phyloP scores from a whole-genome alignment of 1,140 invertebrate species.

The Aricia agestis region DNA sequence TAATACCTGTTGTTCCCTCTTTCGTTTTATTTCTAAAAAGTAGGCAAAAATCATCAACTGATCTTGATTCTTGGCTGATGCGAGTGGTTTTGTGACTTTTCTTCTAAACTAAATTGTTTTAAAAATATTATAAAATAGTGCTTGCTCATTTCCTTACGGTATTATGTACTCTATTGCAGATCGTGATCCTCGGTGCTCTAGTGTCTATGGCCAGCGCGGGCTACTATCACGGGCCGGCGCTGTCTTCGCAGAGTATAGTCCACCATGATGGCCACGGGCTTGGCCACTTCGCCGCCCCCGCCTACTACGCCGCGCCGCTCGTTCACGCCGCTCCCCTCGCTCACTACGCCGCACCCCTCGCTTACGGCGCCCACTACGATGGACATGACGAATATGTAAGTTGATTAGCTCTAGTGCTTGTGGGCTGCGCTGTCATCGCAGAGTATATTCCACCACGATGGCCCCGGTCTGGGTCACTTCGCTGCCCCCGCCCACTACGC shows the following conservation, averaged over 20 bases:
- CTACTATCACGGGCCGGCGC: constrained; percentile 42
- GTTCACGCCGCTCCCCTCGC: constrained; percentile 39
- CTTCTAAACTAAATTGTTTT: too few species aligned
- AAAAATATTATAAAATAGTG: too few species aligned
- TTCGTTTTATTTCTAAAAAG: too few species aligned
- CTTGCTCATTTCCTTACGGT: too few species aligned
- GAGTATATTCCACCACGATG: constrained; percentile 59
- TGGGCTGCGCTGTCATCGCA: constrained; percentile 60
- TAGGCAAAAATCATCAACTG: too few species aligned
- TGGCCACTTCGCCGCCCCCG: constrained; percentile 42
- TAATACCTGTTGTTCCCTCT: too few species aligned
- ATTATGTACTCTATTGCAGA: not conserved
- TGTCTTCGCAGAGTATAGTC: constrained; percentile 64
- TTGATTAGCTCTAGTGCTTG: constrained; percentile 39
- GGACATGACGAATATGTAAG: constrained; percentile 54
- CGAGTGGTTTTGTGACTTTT: too few species aligned
- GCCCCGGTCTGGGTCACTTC: constrained; percentile 29
- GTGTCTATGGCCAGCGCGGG: constrained; percentile 47
- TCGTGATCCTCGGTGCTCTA: constrained; percentile 41
- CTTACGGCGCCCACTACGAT: constrained; percentile 34
- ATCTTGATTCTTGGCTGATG: too few species aligned
- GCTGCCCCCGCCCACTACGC: constrained; percentile 44
- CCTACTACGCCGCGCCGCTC: constrained; percentile 40
- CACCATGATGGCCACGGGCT: constrained; percentile 44
- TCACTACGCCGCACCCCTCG: constrained; percentile 32